Evolutionary conservation across 1,140 invertebrate genomes (phyloP).

Genomic region (Augochlora pura): DNA sequence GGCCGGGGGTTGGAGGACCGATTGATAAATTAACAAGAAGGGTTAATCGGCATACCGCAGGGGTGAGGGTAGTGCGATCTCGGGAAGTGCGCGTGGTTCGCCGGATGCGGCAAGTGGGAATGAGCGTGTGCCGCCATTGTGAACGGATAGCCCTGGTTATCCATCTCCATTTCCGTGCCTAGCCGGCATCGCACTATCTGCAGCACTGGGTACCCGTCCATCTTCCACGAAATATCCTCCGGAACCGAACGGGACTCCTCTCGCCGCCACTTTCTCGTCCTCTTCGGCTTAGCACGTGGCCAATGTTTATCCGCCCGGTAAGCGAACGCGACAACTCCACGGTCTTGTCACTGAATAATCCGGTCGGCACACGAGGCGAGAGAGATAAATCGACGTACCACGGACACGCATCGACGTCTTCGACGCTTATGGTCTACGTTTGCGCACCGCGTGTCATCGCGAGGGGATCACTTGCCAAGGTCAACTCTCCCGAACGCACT

Average conservation of each 20-base stretch:
- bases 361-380: no score
- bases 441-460: constrained; percentile 38
- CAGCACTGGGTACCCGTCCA: constrained; percentile 78
- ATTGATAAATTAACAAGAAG: constrained; percentile 58
- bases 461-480: constrained; percentile 38
- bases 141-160: constrained; percentile 73
- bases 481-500: constrained; percentile 42
- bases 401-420: neutral
- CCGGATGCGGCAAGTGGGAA: constrained; percentile 73
- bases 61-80: constrained; percentile 75
- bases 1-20: constrained; percentile 11
- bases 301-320: neutral
- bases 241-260: neutral
- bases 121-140: constrained; percentile 72
- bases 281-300: neutral
- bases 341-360: neutral
- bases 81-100: constrained; percentile 72
- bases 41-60: constrained; percentile 71
- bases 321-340: neutral
- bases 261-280: neutral
- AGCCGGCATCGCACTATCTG: constrained; percentile 77
- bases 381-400: constrained; percentile 5
- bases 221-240: constrained; percentile 45
- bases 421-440: constrained; percentile 11
- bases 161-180: constrained; percentile 72